phyloP scores from a whole-genome alignment of 2,797 vertebrate genomes.

The Spinus pinus region DNA sequence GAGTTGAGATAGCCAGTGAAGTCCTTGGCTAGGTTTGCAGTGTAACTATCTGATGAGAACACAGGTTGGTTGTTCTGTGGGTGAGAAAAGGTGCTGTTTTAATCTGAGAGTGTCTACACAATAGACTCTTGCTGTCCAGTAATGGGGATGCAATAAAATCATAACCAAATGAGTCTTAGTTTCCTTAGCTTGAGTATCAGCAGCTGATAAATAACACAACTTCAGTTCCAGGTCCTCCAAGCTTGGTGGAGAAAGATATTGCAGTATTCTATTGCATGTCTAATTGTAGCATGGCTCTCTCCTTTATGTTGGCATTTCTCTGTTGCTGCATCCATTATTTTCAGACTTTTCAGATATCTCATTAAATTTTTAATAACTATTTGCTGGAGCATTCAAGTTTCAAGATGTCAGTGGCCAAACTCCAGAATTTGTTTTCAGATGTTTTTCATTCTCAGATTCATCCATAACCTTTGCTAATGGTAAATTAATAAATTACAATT shows the following conservation, averaged over 20 bases:
- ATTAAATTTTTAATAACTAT: neutral
- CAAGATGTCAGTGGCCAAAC: neutral
- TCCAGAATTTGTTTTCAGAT: neutral
- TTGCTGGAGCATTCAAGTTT: neutral
- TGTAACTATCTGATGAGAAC: neutral
- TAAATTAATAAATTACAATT: neutral
- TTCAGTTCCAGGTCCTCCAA: neutral
- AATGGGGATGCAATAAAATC: neutral
- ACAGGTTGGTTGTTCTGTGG: neutral
- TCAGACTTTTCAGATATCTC: neutral
- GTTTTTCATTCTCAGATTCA: neutral
- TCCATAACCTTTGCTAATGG: neutral
- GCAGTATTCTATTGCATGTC: neutral
- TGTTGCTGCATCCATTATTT: neutral
- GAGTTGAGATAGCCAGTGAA: neutral
- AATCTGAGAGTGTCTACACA: neutral
- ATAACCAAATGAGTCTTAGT: neutral
- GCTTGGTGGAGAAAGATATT: neutral
- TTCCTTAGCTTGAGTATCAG: neutral
- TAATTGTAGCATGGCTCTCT: neutral
- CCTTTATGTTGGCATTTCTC: neutral
- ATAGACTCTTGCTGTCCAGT: neutral
- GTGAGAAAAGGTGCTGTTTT: neutral
- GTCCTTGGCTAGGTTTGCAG: neutral
- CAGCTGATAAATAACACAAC: neutral